A percentile compares a stretch with the other conserved stretches of the same genome.
Evolutionary conservation across 1,140 invertebrate species (phyloP).

Genomic region (Anoplophora glabripennis): DNA sequence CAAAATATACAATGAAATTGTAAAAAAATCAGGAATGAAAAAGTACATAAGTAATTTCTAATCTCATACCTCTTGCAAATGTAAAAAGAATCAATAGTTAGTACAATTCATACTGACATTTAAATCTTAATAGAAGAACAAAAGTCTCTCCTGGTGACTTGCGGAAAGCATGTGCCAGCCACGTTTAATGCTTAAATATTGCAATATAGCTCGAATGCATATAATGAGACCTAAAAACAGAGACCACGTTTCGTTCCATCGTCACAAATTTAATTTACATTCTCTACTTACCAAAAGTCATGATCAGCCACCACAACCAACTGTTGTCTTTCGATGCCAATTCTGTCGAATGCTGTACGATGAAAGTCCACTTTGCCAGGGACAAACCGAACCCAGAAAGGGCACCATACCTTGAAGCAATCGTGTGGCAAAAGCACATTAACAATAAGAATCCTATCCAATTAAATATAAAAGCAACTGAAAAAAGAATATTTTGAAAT

Average conservation of each 20-base stretch:
- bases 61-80: too few species aligned
- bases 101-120: background rate
- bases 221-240: conserved; percentile 70
- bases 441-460: conserved; percentile 91
- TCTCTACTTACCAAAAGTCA: conserved; percentile 70
- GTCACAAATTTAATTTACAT: background rate
- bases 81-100: too few species aligned
- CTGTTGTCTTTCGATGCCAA: conserved; percentile 80
- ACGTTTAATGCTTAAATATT: conserved; percentile 86
- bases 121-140: conserved; percentile 73
- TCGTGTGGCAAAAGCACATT: conserved; percentile 91
- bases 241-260: conserved; percentile 7
- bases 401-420: conserved; percentile 89
- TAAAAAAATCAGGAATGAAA: too few species aligned
- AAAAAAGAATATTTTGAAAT: conserved; percentile 31
- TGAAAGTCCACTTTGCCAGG: conserved; percentile 90
- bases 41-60: too few species aligned
- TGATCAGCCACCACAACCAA: conserved; percentile 88
- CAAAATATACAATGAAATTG: too few species aligned
- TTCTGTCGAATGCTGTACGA: conserved; percentile 87
- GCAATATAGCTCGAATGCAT: conserved; percentile 81
- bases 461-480: conserved; percentile 87
- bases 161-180: conserved; percentile 83
- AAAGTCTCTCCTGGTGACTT: conserved; percentile 77
- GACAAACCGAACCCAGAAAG: conserved; percentile 89